Conservation (phyloP, 1,140 invertebrate genomes). For the Palaemon carinicauda region DNA sequence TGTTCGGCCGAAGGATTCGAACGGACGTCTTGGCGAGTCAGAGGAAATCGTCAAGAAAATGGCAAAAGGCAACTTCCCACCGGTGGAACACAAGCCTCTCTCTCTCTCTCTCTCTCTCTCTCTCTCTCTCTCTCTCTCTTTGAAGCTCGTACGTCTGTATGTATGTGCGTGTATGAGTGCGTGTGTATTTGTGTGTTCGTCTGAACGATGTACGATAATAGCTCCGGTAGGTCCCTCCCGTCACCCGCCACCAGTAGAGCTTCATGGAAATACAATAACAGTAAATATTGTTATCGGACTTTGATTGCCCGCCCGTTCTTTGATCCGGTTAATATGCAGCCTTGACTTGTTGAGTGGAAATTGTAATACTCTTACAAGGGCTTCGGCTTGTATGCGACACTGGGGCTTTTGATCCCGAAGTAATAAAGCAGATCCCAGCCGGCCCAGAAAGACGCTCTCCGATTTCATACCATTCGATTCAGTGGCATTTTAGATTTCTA, state of each 20-base stretch:
- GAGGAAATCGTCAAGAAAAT: constrained; percentile 26
- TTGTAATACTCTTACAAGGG: constrained; percentile 40
- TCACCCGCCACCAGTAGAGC: background rate
- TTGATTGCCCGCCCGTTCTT: constrained; percentile 21
- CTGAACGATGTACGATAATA: constrained; percentile 32
- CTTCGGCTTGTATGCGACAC: background rate
- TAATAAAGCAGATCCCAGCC: constrained; percentile 21
- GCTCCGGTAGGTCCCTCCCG: background rate
- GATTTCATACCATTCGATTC: background rate
- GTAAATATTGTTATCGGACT: constrained; percentile 47
- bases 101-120: constrained; percentile 29
- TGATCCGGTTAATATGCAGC: constrained; percentile 43
- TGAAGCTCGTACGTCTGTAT: background rate
- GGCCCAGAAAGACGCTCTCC: background rate
- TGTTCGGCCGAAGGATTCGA: background rate
- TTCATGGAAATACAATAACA: constrained; percentile 52
- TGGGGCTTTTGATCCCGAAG: constrained; percentile 21
- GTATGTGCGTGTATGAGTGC: background rate
- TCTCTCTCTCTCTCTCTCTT: constrained; percentile 36
- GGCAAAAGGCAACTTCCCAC: constrained; percentile 37
- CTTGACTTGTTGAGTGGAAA: constrained; percentile 45
- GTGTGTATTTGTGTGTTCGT: constrained; percentile 15
- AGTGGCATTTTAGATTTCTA: background rate
- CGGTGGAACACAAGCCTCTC: background rate
- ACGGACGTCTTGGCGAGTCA: background rate